Percentiles rank a stretch among this genome's conserved stretches.
These are phyloP conservation scores for Andrena praecox DNA, from an alignment of 2,888 invertebrate species.

Conservation along the genomic window DNA sequence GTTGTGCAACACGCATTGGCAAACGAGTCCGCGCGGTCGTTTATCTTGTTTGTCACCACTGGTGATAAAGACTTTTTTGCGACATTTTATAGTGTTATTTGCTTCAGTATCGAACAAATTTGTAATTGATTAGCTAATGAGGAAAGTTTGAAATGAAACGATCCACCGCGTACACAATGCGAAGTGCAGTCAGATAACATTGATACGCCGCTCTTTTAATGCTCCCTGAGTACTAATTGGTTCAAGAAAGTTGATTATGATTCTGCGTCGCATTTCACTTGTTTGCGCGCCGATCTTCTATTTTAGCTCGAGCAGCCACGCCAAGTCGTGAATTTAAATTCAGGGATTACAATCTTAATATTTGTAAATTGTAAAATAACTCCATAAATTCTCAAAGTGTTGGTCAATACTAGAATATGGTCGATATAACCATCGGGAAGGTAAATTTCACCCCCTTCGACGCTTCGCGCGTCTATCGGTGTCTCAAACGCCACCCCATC, in stretches of 20 bases:
- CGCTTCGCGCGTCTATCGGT: constrained; percentile 8
- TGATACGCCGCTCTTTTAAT: constrained; percentile 21
- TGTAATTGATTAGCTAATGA: constrained; percentile 61
- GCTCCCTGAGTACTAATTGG: constrained; percentile 24
- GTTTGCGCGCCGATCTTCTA: constrained; percentile 14
- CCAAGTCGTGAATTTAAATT: background rate
- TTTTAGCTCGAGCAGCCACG: background rate
- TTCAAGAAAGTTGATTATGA: constrained; percentile 33
- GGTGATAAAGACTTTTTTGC: constrained; percentile 50
- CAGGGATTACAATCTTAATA: background rate
- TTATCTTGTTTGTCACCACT: constrained; percentile 65
- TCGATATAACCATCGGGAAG: background rate
- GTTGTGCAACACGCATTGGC: constrained; percentile 34
- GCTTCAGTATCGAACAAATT: constrained; percentile 47
- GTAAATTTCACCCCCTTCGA: constrained; percentile 5
- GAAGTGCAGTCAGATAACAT: constrained; percentile 30
- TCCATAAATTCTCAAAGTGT: background rate
- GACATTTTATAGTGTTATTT: constrained; percentile 51
- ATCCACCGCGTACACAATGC: constrained; percentile 28
- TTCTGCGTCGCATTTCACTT: constrained; percentile 27
- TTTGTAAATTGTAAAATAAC: background rate
- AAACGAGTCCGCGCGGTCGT: constrained; percentile 8
- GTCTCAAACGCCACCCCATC: constrained; percentile 34
- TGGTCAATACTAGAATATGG: background rate
- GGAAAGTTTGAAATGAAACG: constrained; percentile 20